A percentile compares a stretch with the other conserved stretches of the same genome.
These are phyloP conservation scores for Strix occidentalis DNA, from an alignment of 2,797 vertebrate genomes.

Conservation along the genomic window DNA sequence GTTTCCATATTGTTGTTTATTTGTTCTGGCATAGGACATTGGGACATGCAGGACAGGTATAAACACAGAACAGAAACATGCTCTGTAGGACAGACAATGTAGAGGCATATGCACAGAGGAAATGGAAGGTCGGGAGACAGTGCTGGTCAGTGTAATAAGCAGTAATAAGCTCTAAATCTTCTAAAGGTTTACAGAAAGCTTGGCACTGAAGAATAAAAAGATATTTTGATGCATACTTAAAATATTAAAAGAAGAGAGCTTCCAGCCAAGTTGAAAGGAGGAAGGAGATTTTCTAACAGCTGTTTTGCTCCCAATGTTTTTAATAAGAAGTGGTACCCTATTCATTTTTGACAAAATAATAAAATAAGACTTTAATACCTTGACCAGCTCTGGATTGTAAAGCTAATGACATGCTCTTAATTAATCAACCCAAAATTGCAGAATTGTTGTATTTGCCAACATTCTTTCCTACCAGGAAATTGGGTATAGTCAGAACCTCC, in stretches of 20 bases:
- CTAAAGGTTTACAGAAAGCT: not conserved
- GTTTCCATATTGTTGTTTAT: not conserved
- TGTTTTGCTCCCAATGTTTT: not conserved
- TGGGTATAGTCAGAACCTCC: not conserved
- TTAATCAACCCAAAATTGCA: not conserved
- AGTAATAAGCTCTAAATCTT: not conserved
- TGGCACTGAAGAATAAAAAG: not conserved
- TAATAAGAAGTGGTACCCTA: not conserved
- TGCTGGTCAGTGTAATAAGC: not conserved
- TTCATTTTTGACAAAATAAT: not conserved
- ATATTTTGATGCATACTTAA: not conserved
- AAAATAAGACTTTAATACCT: not conserved
- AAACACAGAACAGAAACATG: not conserved
- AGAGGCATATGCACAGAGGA: not conserved
- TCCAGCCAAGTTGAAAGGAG: not conserved
- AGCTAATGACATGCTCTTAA: not conserved
- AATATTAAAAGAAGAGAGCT: not conserved
- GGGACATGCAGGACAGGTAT: rapidly evolving
- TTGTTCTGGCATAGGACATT: not conserved
- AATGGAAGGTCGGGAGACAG: not conserved
- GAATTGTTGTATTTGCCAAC: not conserved
- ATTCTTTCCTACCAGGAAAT: not conserved
- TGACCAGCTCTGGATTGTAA: not conserved
- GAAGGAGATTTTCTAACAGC: not conserved
- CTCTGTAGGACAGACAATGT: not conserved